Evolutionary conservation across 2,888 invertebrate genomes (phyloP), one percentile per base, ranked within the genome.

Genomic region (Nephrocerus scutellatus): DNA sequence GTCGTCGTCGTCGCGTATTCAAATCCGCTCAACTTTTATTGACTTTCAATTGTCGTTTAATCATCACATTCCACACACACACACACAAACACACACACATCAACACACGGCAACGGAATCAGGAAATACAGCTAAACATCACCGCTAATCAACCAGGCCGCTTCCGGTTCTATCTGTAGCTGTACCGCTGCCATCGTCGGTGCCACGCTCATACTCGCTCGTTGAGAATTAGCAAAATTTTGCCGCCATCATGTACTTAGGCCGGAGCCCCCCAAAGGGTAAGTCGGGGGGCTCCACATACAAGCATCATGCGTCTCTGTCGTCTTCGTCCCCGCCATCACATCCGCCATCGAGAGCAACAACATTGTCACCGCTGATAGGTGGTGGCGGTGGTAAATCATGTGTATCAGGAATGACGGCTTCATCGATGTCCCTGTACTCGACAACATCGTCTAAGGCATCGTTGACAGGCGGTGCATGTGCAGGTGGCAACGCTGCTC

Each of bases 251-350:
- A 66, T 66, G 66, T 50, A 56, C 43, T 50, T 55, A 48, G 59
- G 51, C 48, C 57, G 65, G 63, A 65, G 63, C 63, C 64, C 63
- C 63, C 63, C 62, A 56, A 54, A 54, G 38, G 53, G 55, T 46
- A 57, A 56, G 45, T 49, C 54, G 63, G 64, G 64, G 62, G 62
- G 64, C 64, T 66, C 66, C 62, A 39, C 34, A 22, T 40, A 45
- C 47, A 52, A 52, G n/a, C n/a, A n/a, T n/a, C n/a, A n/a, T 41
- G 44, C 45, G 20, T 42, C 41, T 25, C 39, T 46, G 39, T 47
- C 49, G 33, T 46, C 46, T 40, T 26, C 31, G 24, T 25, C 41
- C 22, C 22, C 43, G 14, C 13, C 46, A 38, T 33, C 31, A 22
- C 33, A 43, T 40, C 46, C 34, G 46, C 46, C 8, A 42, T 42